Evolutionary conservation across 2,113 vertebrate species (phyloP), one percentile per base, ranked within the genome.

Genomic region (Scartelaos histophorus): DNA sequence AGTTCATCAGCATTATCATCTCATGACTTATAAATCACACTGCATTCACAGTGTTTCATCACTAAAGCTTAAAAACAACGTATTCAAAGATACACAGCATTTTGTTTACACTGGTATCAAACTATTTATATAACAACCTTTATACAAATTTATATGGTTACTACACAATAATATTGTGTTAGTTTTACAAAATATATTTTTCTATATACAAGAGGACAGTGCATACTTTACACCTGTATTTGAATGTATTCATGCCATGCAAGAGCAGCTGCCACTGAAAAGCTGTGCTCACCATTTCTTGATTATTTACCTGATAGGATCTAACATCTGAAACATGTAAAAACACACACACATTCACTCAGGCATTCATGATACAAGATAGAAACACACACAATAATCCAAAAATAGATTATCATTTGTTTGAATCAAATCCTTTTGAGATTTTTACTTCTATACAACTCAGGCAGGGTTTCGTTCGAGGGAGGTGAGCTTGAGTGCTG

Each of bases 121-220:
- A 82, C 58, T 65, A 74, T 73, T 76, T 58, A 69, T 71, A 72
- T 73, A 54, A 54, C 19, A 53, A 60, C 58, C 58, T 69, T 56
- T 60, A 62, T 74, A 71, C 62, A 82, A 75, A 71, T 74, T 65
- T 57, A 69, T 53, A 54, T 77, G 17, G 67, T 74, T 47, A 69
- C 67, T 65, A 72, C 43, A 81, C 45, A 67, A 73, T 71, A 65
- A 53, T 47, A 62, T 47, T 72, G 76, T 66, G 76, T 82, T 78
- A 80, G 73, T 81, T 84, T 75, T 87, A 88, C 84, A 91, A 92
- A 91, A 92, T 89, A 90, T 88, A 85, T 84, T 92, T 85, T 61
- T 92, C 78, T 90, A 92, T 91, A 83, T 92, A 91, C 88, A 91
- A 71, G 80, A 90, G 81, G 86, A 91, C 85, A 91, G 86, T 88